These are phyloP conservation scores for Drosophila meridionalis DNA, from an alignment of 2,888 invertebrate species.

Conservation along the genomic window DNA sequence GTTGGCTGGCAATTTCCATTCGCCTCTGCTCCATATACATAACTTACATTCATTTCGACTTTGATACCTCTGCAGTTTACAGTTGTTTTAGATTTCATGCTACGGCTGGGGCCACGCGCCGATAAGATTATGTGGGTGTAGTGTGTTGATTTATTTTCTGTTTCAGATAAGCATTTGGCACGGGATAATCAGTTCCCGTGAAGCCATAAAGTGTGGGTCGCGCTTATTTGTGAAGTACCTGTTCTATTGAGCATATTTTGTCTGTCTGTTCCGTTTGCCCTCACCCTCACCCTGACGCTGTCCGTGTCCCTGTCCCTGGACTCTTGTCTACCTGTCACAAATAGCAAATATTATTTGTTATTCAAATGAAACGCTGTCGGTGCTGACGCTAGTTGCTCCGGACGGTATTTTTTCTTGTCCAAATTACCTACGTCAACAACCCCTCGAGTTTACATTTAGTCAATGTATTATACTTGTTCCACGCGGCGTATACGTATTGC, in stretches of 20 bases:
- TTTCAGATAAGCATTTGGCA: slow-evolving; percentile 29
- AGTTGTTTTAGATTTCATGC: slow-evolving; percentile 47
- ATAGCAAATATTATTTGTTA: slow-evolving; percentile 65
- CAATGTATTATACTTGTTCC: slow-evolving; percentile 67
- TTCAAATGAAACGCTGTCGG: slow-evolving; percentile 66
- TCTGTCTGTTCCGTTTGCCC: neutral
- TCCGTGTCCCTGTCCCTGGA: slow-evolving; percentile 33
- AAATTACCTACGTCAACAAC: slow-evolving; percentile 74
- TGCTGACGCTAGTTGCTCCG: slow-evolving; percentile 62
- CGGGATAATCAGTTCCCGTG: slow-evolving; percentile 48
- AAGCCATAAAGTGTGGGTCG: slow-evolving; percentile 50
- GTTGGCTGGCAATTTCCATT: slow-evolving; percentile 49
- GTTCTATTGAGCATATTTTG: slow-evolving; percentile 11
- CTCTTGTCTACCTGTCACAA: slow-evolving; percentile 15
- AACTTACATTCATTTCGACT: slow-evolving; percentile 35
- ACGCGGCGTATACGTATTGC: slow-evolving; percentile 68
- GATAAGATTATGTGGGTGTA: slow-evolving; percentile 52
- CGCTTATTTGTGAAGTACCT: slow-evolving; percentile 27
- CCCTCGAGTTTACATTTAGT: slow-evolving; percentile 70
- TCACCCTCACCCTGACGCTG: neutral
- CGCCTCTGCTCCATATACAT: slow-evolving; percentile 9
- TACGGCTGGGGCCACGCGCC: slow-evolving; percentile 20
- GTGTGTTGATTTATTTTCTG: neutral
- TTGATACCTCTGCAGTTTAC: slow-evolving; percentile 36
- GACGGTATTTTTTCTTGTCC: slow-evolving; percentile 48